Base-by-base conservation (phyloP, 2,888 invertebrate genomes). In the Mythimna vitellina region DNA sequence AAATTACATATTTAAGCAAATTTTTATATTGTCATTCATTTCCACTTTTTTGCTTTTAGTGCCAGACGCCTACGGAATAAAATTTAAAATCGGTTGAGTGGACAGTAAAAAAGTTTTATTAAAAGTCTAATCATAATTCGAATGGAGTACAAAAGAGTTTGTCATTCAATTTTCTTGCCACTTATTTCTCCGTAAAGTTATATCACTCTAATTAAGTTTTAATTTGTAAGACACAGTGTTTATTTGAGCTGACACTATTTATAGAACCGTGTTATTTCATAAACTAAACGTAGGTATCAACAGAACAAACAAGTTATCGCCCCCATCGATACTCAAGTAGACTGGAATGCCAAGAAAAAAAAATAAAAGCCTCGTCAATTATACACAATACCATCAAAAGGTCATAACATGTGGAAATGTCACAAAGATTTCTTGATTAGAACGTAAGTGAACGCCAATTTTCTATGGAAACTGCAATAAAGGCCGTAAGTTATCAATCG, bases 351-450 rank as follows among this genome's bases (percentile, higher is more conserved):
- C 53, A 67, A 66, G 56, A 60, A 79, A 57, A 57, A 7, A 51
- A 60, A 69, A 73, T 65, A 65, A 68, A 73, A 42, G 61, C 32
- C 22, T 60, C 65, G 66, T 70, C 65, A 76, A 51, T 69, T 42
- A 49, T 57, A 71, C 57, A 80, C 68, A 56, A 65, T 70, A 64
- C 38, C 67, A 72, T 57, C 25, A 74, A 80, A 79, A 75, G 65
- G 64, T 67, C 58, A 68, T 84, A 75, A 83, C 85, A 87, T 87
- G 87, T 78, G 73, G 65, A 76, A 80, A 76, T 53, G 73, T 69
- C 77, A 82, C 66, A 83, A 78, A 76, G 77, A 78, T 76, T 81
- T 54, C 70, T 70, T 68, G 84, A 84, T 83, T 79, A 76, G 53
- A 53, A 22, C 69, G 64, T 69, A 71, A 84, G 81, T 84, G 71